phyloP scores from a whole-genome alignment of 2,797 vertebrate genomes.

The Trachurus trachurus region DNA sequence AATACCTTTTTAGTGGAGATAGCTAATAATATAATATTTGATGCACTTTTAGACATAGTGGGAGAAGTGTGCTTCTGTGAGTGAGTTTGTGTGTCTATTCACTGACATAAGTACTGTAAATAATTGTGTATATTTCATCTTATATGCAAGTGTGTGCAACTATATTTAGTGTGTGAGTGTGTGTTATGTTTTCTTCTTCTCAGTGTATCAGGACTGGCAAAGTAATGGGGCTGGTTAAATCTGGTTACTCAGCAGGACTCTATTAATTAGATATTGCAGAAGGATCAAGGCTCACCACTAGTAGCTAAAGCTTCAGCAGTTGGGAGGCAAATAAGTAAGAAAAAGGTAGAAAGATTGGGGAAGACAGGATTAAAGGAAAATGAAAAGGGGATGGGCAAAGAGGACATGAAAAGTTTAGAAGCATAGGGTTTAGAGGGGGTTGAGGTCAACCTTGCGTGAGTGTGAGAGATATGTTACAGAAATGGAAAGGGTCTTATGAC shows the following conservation, averaged over 20 bases:
- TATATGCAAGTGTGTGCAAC: not conserved
- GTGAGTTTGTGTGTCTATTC: not conserved
- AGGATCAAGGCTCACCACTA: slow-evolving; percentile 34
- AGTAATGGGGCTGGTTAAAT: slow-evolving; percentile 29
- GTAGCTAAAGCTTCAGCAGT: slow-evolving; percentile 13
- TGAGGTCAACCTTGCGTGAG: slow-evolving; percentile 13
- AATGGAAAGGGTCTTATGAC: not conserved
- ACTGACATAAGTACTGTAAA: no score
- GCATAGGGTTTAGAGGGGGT: not conserved
- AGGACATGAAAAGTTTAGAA: not conserved
- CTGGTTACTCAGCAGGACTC: slow-evolving; percentile 51
- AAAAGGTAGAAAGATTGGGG: not conserved
- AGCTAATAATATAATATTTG: not conserved
- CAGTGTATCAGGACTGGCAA: slow-evolving; percentile 4
- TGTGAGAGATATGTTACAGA: not conserved
- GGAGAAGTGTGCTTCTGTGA: not conserved
- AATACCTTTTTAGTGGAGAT: not conserved
- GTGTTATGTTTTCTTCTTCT: not conserved
- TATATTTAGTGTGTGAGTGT: not conserved
- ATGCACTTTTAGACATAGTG: not conserved
- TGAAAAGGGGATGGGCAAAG: no score
- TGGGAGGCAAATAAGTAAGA: slow-evolving; percentile 13
- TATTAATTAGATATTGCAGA: slow-evolving; percentile 60
- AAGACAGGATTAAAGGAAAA: not conserved
- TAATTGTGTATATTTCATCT: not conserved